These are phyloP conservation scores for Cydia fagiglandana DNA, from an alignment of 1,140 invertebrate genomes.

Conservation along the genomic window DNA sequence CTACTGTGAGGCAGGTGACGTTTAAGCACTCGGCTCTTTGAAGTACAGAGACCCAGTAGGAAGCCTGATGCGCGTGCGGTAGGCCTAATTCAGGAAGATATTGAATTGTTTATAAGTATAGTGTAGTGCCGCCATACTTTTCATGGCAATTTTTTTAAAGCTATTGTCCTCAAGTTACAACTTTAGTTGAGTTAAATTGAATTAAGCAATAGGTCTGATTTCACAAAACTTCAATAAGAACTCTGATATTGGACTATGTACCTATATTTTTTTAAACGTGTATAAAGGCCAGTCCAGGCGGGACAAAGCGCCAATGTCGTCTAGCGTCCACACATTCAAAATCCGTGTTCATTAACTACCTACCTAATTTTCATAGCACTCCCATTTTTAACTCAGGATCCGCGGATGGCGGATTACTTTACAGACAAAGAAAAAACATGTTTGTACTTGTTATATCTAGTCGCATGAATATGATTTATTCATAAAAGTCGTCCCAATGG, in stretches of 20 bases:
- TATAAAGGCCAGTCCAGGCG: no score
- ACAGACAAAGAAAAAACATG: neutral
- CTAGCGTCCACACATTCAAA: neutral
- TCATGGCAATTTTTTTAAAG: neutral
- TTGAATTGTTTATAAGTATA: neutral
- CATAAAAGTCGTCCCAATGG: slow-evolving; percentile 4
- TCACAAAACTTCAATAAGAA: neutral
- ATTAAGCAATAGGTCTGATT: neutral
- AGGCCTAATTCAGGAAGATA: neutral
- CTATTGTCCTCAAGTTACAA: neutral
- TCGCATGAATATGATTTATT: neutral
- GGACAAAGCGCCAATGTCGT: no score
- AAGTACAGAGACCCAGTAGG: slow-evolving; percentile 14
- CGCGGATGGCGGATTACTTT: neutral
- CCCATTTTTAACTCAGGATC: neutral
- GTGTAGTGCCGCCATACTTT: neutral
- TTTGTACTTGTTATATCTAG: neutral
- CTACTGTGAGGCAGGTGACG: slow-evolving; percentile 56
- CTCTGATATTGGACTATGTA: no score
- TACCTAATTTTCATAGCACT: neutral
- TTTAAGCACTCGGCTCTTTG: slow-evolving; percentile 38
- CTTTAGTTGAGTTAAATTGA: neutral
- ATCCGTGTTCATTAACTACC: no score
- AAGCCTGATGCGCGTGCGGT: slow-evolving; percentile 18
- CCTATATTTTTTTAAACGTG: no score